Conservation (phyloP, 2,113 vertebrate genomes). For the Narcine bancroftii region DNA sequence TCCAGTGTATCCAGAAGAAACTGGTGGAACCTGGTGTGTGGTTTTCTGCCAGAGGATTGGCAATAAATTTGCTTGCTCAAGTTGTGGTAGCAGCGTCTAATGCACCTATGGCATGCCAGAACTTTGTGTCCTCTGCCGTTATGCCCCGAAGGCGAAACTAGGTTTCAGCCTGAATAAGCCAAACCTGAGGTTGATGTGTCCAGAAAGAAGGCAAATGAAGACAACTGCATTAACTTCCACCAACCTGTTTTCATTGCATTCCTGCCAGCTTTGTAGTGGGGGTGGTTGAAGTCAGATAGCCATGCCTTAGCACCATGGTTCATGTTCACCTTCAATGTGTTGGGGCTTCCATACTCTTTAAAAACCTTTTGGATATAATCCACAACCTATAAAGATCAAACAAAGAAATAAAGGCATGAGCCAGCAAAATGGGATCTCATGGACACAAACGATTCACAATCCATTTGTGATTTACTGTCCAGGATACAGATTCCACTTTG, state of each 20-base stretch:
- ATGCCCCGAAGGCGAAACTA: no score
- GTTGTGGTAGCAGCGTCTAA: no score
- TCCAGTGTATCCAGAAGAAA: no score
- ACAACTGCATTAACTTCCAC: no score
- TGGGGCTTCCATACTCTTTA: constrained; percentile 70
- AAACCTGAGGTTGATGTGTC: no score
- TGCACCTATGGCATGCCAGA: no score
- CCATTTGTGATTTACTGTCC: background rate
- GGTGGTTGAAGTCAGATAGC: constrained; percentile 93
- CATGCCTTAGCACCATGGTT: constrained; percentile 86
- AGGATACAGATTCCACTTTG: background rate
- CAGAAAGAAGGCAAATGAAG: no score
- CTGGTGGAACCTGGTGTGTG: no score
- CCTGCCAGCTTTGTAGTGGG: constrained; percentile 86
- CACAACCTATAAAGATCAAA: constrained; percentile 61
- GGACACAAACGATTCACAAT: background rate
- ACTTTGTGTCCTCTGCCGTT: no score
- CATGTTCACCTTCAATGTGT: constrained; percentile 75
- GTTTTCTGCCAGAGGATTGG: no score
- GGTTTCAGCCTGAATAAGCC: no score
- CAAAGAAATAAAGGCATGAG: constrained; percentile 6
- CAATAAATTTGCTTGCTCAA: no score
- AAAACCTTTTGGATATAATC: constrained; percentile 72
- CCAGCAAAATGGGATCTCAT: background rate
- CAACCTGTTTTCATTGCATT: constrained; percentile 85